phyloP scores from a whole-genome alignment of 2,888 invertebrate genomes.

The Camponotus fellah region DNA sequence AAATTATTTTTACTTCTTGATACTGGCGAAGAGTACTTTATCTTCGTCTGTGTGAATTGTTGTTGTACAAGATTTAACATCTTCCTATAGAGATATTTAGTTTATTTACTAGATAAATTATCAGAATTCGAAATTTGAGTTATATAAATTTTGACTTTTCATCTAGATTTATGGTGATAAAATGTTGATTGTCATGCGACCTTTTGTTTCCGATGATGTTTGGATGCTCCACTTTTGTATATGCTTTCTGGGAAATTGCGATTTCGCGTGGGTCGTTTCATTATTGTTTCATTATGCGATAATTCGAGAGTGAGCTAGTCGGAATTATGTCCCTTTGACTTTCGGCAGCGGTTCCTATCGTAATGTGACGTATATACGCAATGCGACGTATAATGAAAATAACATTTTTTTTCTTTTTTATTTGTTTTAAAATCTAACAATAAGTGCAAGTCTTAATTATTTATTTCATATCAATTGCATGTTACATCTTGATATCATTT shows the following conservation, averaged over 20 bases:
- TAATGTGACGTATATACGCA: not conserved
- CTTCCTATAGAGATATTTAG: not conserved
- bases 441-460: not conserved
- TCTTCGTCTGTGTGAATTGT: not conserved
- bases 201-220: not conserved
- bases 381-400: not conserved
- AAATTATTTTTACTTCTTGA: conserved; percentile 17
- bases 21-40: not conserved
- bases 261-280: conserved; percentile 33
- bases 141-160: not conserved
- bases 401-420: not conserved
- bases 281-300: conserved; percentile 44
- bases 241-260: conserved; percentile 18
- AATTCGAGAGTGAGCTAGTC: not conserved
- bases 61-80: not conserved
- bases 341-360: not conserved
- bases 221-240: conserved; percentile 19
- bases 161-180: not conserved
- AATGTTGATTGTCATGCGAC: not conserved
- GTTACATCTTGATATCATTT: not conserved
- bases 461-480: not conserved
- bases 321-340: conserved; percentile 11
- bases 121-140: not conserved
- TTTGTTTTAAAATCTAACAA: not conserved
- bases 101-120: conserved; percentile 8